phyloP scores from a whole-genome alignment of 2,888 invertebrate genomes.

The Mesorhabditis belari region DNA sequence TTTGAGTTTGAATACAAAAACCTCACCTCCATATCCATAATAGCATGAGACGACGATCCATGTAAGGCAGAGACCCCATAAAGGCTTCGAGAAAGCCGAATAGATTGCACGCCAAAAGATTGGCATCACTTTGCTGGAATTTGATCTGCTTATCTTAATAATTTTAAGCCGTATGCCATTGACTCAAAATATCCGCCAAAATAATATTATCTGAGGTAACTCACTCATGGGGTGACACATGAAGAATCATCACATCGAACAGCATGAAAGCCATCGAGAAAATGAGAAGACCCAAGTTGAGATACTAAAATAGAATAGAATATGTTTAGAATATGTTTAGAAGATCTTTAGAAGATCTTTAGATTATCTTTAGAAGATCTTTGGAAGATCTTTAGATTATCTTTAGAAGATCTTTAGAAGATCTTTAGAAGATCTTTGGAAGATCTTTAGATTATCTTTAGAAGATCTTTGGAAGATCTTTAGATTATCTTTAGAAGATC shows the following conservation, averaged over 20 bases:
- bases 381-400: too few relatives aligned
- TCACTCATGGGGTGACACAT: neutral
- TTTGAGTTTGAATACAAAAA: neutral
- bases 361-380: too few relatives aligned
- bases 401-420: too few relatives aligned
- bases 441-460: too few relatives aligned
- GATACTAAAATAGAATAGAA: neutral
- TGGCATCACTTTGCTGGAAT: conserved; percentile 1
- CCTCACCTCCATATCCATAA: conserved; percentile 22
- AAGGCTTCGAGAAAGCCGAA: conserved; percentile 12
- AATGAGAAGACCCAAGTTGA: neutral
- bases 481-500: too few relatives aligned
- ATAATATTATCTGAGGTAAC: neutral
- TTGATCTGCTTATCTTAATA: too few relatives aligned
- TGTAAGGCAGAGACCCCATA: conserved; percentile 11
- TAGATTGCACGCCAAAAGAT: conserved; percentile 8
- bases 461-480: too few relatives aligned
- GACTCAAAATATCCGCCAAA: too few relatives aligned
- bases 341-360: too few relatives aligned
- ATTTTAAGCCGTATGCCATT: too few relatives aligned
- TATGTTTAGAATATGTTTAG: too few relatives aligned
- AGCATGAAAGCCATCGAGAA: neutral
- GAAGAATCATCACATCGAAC: neutral
- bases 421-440: too few relatives aligned
- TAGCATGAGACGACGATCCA: conserved; percentile 22